These are phyloP conservation scores for Danaus chrysippus DNA, from an alignment of 2,888 invertebrate genomes.

Conservation along the genomic window DNA sequence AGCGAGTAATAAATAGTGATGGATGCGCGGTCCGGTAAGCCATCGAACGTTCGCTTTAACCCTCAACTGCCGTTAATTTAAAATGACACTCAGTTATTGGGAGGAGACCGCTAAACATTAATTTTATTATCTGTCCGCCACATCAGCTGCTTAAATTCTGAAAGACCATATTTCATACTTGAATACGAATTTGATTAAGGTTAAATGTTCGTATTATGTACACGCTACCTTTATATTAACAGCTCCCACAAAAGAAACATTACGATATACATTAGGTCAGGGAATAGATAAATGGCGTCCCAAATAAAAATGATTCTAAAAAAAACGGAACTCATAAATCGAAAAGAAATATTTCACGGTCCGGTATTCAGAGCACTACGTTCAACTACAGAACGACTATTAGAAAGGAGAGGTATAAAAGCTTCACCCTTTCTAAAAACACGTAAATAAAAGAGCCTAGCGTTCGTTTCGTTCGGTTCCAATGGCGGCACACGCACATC, in stretches of 20 bases:
- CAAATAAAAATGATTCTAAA: constrained; percentile 56
- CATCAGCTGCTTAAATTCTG: constrained; percentile 35
- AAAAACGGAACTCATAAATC: constrained; percentile 71
- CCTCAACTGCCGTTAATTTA: constrained; percentile 47
- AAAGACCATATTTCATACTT: constrained; percentile 10
- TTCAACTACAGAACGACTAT: constrained; percentile 68
- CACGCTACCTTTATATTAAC: not conserved
- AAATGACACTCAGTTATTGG: constrained; percentile 44
- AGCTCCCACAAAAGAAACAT: constrained; percentile 2
- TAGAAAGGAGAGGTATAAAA: constrained; percentile 76
- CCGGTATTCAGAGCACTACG: constrained; percentile 61
- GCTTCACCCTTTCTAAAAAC: constrained; percentile 77
- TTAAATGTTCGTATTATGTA: constrained; percentile 7
- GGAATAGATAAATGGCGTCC: constrained; percentile 54
- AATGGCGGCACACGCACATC: constrained; percentile 42
- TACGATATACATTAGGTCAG: constrained; percentile 17
- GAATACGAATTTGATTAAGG: constrained; percentile 9
- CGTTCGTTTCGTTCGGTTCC: constrained; percentile 55
- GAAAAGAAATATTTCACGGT: constrained; percentile 68
- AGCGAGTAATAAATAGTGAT: constrained; percentile 48
- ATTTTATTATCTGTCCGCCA: constrained; percentile 43
- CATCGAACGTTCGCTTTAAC: constrained; percentile 19
- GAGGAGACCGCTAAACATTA: constrained; percentile 38
- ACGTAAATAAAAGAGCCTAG: constrained; percentile 69
- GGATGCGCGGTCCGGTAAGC: constrained; percentile 30